These are phyloP conservation scores for Lucifuga dentata DNA, from an alignment of 2,113 vertebrate genomes.

Conservation along the genomic window DNA sequence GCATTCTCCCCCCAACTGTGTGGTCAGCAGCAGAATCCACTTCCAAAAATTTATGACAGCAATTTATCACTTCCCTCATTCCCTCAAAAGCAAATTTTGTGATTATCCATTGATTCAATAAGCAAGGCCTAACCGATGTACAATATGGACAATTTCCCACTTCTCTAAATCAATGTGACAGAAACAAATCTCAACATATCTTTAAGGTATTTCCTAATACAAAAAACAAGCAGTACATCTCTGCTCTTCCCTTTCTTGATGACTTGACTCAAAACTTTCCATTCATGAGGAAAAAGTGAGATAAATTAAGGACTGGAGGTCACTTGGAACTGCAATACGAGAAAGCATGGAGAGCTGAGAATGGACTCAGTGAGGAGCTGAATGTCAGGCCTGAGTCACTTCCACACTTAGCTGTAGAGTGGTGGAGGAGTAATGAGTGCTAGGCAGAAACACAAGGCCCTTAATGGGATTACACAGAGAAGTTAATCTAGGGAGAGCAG, in stretches of 20 bases:
- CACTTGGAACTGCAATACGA: conserved; percentile 6
- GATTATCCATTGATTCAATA: conserved; percentile 72
- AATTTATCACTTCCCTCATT: conserved; percentile 65
- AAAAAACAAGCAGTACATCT: background rate
- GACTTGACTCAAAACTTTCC: conserved; percentile 7
- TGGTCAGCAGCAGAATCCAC: conserved; percentile 54
- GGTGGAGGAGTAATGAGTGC: conserved; percentile 65
- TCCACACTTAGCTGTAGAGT: conserved; percentile 45
- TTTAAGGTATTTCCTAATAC: too few species aligned
- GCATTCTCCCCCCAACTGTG: conserved; percentile 25
- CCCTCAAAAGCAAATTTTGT: conserved; percentile 54
- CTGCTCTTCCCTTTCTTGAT: background rate
- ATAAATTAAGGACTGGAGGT: conserved; percentile 20
- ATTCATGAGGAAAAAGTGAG: conserved; percentile 17
- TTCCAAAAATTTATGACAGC: conserved; percentile 60
- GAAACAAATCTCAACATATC: background rate
- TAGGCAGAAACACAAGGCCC: conserved; percentile 65
- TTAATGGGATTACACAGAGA: conserved; percentile 81
- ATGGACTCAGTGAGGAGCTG: conserved; percentile 28
- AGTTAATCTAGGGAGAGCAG: conserved; percentile 78
- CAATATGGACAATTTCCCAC: conserved; percentile 44
- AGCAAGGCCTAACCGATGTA: conserved; percentile 40
- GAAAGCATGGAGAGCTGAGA: conserved; percentile 13
- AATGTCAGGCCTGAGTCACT: conserved; percentile 57
- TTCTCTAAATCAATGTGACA: conserved; percentile 24